Conservation (phyloP, 2,888 invertebrate species). For the Lasioglossum malachurum region DNA sequence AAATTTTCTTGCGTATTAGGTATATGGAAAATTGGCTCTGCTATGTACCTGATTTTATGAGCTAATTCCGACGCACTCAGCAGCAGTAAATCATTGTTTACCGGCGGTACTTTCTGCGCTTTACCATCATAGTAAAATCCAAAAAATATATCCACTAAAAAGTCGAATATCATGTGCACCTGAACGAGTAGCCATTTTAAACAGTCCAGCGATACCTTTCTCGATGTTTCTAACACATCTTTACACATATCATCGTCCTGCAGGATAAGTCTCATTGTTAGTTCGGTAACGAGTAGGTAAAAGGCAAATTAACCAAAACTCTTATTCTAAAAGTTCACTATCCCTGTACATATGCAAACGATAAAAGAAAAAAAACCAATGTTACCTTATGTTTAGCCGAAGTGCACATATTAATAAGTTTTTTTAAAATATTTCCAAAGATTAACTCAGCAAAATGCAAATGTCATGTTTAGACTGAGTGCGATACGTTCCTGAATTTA, state of each 20-base stretch:
- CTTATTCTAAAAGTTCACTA: neutral
- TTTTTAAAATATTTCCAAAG: neutral
- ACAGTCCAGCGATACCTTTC: constrained; percentile 58
- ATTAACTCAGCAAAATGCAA: constrained; percentile 23
- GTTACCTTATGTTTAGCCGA: constrained; percentile 47
- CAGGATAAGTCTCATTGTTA: neutral
- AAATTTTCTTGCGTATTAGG: neutral
- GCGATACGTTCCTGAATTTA: neutral
- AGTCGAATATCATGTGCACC: constrained; percentile 83
- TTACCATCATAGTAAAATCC: constrained; percentile 84
- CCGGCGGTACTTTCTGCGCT: constrained; percentile 82
- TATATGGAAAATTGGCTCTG: neutral
- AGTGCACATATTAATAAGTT: constrained; percentile 48
- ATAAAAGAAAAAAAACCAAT: neutral
- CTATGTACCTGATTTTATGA: constrained; percentile 87
- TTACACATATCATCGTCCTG: neutral
- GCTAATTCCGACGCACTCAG: constrained; percentile 90
- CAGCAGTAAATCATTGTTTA: constrained; percentile 84
- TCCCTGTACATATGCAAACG: neutral
- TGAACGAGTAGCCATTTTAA: constrained; percentile 75
- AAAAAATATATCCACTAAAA: constrained; percentile 84
- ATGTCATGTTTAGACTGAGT: neutral
- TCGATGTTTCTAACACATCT: neutral
- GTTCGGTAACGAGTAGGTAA: neutral
- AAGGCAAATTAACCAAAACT: neutral